These are phyloP conservation scores for Andricus curvator DNA, from an alignment of 2,888 invertebrate genomes.

Conservation along the genomic window DNA sequence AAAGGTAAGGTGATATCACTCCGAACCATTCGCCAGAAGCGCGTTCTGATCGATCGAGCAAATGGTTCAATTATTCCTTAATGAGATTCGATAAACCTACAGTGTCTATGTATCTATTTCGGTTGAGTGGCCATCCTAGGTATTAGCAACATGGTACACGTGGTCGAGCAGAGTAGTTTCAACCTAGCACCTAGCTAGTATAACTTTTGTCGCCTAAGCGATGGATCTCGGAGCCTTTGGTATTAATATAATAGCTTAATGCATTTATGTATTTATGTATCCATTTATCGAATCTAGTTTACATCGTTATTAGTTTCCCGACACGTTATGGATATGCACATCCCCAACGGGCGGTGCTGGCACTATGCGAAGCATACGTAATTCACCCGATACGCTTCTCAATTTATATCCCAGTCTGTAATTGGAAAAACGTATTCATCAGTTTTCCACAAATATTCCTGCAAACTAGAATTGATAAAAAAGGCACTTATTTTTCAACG, in stretches of 20 bases:
- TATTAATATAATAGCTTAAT: constrained; percentile 11
- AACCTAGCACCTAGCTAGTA: background rate
- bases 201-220: background rate
- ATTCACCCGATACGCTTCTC: background rate
- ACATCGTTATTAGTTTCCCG: constrained; percentile 21
- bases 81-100: constrained; percentile 58
- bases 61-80: constrained; percentile 56
- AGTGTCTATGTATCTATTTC: constrained; percentile 58
- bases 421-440: background rate
- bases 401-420: background rate
- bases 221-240: background rate
- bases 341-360: background rate
- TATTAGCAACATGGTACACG: constrained; percentile 51
- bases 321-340: background rate
- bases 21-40: constrained; percentile 34
- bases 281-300: constrained; percentile 5
- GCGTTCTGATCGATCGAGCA: constrained; percentile 47
- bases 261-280: constrained; percentile 9
- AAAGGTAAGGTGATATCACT: background rate
- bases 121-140: constrained; percentile 54
- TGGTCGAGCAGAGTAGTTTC: constrained; percentile 39
- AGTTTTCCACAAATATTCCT: background rate
- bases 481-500: background rate
- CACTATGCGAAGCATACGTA: background rate
- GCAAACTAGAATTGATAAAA: background rate